Base-by-base conservation (phyloP, 2,797 vertebrate genomes). In the Hydrocynus forskahlii region DNA sequence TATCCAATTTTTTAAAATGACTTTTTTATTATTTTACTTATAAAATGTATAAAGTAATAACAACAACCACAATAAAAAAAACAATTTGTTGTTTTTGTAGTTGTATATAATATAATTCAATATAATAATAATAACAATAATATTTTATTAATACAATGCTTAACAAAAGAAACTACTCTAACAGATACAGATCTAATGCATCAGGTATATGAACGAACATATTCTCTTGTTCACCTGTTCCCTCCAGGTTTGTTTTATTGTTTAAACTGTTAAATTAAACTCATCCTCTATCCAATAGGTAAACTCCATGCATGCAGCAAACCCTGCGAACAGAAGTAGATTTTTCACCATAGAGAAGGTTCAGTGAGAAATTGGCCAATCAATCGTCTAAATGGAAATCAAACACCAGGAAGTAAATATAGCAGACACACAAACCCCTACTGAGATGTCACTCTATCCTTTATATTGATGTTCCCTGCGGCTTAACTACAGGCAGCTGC, bases 401-500 rank as follows among this genome's bases (percentile, higher is more conserved):
- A 35, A 55, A 72, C 70, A 66, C 70, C 62, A 57, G 78, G 10
- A 67, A 74, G 78, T 74, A 80, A 80, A 80, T 80, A 80, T 54
- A 76, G 79, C 29, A 66, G 72, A 40, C 54, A 50, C 21, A 43
- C 72, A 71, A n/a, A 54, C 25, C 50, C 69, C 69, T 72, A 38
- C 68, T 2, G 69, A 50, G 59, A 66, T 21, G 69, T 78, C 50
- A 82, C 5, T 21, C 40, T 25, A 72, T 70, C 63, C 69, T 72
- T 77, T 73, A 64, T 29, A 48, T 66, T 29, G 9, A 78, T 38
- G 75, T 73, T 48, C 38, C 50, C 68, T 35, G 63, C 17, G 62
- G 74, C 74, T 80, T 81, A 77, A 54, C 54, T 48, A 71, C 75
- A 74, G 62, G 76, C 75, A 80, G 74, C 69, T 74, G 74, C 67